Evolutionary conservation across 2,113 vertebrate species (phyloP).

Genomic region (Mastomys coucha): DNA sequence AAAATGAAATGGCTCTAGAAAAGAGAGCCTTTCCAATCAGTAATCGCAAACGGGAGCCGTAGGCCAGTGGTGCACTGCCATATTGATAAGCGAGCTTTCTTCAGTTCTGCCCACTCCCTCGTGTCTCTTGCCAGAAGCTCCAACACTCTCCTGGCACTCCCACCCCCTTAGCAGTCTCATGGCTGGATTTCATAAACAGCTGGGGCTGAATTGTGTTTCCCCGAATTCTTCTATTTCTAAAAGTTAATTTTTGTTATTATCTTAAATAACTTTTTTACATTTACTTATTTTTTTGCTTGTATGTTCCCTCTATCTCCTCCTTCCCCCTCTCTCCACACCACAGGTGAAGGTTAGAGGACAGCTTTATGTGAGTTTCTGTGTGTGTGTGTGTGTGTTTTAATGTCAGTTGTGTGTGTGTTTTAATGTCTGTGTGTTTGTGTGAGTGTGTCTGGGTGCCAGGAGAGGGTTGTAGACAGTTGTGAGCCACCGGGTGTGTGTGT

Average conservation of each 20-base stretch:
- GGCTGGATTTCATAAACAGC: neutral
- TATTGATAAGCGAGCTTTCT: neutral
- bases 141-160: neutral
- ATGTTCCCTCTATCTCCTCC: neutral
- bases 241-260: neutral
- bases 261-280: neutral
- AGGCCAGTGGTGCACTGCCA: fast-evolving
- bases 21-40: neutral
- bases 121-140: neutral
- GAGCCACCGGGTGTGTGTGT: neutral
- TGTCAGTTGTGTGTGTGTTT: too few relatives aligned
- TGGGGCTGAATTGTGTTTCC: neutral
- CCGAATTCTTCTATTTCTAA: neutral
- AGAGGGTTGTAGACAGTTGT: neutral
- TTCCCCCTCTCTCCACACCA: neutral
- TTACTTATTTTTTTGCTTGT: neutral
- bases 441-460: neutral
- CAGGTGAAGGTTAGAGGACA: neutral
- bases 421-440: neutral
- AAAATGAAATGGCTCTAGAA: neutral
- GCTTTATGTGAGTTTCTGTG: neutral
- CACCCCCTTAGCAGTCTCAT: neutral
- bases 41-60: neutral
- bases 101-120: neutral
- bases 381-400: neutral